Conservation (phyloP, 2,888 invertebrate species). For the Linnaemya tessellans region DNA sequence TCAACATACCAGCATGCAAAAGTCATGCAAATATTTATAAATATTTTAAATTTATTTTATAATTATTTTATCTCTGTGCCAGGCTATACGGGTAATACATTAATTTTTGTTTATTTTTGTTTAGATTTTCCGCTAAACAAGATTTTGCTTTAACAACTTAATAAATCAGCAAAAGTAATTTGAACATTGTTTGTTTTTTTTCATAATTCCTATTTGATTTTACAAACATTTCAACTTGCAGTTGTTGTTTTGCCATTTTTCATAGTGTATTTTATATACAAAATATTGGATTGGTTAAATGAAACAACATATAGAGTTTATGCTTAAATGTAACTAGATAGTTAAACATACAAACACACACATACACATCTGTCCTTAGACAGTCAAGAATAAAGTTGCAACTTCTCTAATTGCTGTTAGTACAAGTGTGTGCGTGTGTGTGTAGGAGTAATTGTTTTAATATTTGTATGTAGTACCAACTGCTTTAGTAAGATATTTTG, state of each 20-base stretch:
- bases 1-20: neutral
- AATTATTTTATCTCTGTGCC: neutral
- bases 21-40: neutral
- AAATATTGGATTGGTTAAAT: conserved; percentile 34
- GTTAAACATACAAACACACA: neutral
- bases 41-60: neutral
- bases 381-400: neutral
- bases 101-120: conserved; percentile 5
- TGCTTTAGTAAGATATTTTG: conserved; percentile 23
- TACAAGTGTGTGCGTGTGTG: neutral
- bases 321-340: conserved; percentile 9
- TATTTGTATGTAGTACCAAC: conserved; percentile 2
- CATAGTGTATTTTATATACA: conserved; percentile 31
- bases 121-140: conserved; percentile 25
- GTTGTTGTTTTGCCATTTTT: conserved; percentile 26
- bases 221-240: neutral
- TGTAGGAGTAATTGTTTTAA: neutral
- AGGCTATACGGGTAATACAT: neutral
- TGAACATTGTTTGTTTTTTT: neutral
- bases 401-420: conserved; percentile 13
- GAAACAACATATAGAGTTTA: conserved; percentile 29
- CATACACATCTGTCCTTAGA: neutral
- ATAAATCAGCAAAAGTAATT: conserved; percentile 39
- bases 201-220: neutral
- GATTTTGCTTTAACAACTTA: conserved; percentile 34